Conservation (phyloP, 2,888 invertebrate genomes). For the Meandrusa payeni region DNA sequence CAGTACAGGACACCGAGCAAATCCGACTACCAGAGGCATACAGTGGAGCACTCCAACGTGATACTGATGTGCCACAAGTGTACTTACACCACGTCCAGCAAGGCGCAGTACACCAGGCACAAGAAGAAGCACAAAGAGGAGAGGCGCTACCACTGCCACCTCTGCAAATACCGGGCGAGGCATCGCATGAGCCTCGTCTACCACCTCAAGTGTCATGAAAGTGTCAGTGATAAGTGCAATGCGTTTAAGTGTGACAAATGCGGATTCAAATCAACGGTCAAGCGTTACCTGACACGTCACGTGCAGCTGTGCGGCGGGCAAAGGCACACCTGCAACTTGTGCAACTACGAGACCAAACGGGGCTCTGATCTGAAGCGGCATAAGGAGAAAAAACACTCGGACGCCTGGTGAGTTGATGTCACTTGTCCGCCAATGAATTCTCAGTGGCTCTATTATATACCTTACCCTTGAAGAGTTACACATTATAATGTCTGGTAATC, state of each 20-base stretch:
- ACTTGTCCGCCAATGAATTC: no score
- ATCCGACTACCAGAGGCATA: slow-evolving; percentile 11
- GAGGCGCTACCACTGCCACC: slow-evolving; percentile 48
- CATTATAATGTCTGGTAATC: no score
- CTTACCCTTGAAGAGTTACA: no score
- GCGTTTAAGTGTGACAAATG: slow-evolving; percentile 33
- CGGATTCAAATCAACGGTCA: slow-evolving; percentile 23
- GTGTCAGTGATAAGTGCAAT: not conserved
- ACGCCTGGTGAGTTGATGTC: no score
- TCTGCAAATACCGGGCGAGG: slow-evolving; percentile 52
- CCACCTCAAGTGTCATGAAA: slow-evolving; percentile 50
- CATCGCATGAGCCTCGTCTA: slow-evolving; percentile 60
- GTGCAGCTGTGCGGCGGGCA: slow-evolving; percentile 20
- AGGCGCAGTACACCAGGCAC: slow-evolving; percentile 44
- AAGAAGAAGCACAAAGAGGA: slow-evolving; percentile 49
- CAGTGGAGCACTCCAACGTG: slow-evolving; percentile 27
- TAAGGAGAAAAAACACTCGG: no score
- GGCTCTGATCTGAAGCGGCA: not conserved
- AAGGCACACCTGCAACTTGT: not conserved
- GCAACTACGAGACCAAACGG: not conserved
- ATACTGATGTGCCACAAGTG: slow-evolving; percentile 52
- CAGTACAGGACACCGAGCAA: slow-evolving; percentile 31
- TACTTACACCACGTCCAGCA: slow-evolving; percentile 49
- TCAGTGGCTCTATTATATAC: no score
- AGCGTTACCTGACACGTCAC: slow-evolving; percentile 28